phyloP scores from a whole-genome alignment of 1,140 invertebrate species.

The Acromyrmex echinatior region DNA sequence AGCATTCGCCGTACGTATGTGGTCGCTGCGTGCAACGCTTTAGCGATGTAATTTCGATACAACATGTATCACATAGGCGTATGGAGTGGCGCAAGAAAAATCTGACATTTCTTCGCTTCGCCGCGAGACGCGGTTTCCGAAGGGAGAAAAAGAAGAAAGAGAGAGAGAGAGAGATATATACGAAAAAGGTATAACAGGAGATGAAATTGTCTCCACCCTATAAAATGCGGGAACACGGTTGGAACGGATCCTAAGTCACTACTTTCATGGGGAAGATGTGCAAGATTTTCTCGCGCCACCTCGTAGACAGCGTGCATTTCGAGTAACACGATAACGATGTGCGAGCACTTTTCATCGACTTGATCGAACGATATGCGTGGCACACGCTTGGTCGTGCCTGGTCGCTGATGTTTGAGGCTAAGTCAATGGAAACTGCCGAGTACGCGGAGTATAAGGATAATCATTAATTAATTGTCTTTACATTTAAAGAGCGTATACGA shows the following conservation, averaged over 20 bases:
- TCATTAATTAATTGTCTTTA: slow-evolving; percentile 61
- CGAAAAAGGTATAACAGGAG: not conserved
- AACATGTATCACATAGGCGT: slow-evolving; percentile 58
- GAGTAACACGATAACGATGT: slow-evolving; percentile 64
- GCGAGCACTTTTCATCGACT: slow-evolving; percentile 86
- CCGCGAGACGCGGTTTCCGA: slow-evolving; percentile 13
- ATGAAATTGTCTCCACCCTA: slow-evolving; percentile 14
- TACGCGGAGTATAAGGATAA: slow-evolving; percentile 45
- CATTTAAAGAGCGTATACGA: slow-evolving; percentile 73
- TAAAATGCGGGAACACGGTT: slow-evolving; percentile 16
- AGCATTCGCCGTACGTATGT: not conserved
- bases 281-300: slow-evolving; percentile 76
- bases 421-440: slow-evolving; percentile 84
- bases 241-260: slow-evolving; percentile 47
- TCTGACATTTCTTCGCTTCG: slow-evolving; percentile 61
- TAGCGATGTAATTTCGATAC: slow-evolving; percentile 63
- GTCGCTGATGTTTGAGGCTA: slow-evolving; percentile 69
- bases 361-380: slow-evolving; percentile 72
- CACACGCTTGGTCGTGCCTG: not conserved
- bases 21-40: slow-evolving; percentile 66
- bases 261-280: slow-evolving; percentile 49
- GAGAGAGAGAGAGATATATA: not conserved
- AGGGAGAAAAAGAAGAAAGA: not conserved
- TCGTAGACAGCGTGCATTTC: slow-evolving; percentile 75
- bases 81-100: slow-evolving; percentile 73